Percentiles rank a stretch among this genome's conserved stretches.
Conservation (phyloP, 2,888 invertebrate species). For the Amphipyra tragopoginis region DNA sequence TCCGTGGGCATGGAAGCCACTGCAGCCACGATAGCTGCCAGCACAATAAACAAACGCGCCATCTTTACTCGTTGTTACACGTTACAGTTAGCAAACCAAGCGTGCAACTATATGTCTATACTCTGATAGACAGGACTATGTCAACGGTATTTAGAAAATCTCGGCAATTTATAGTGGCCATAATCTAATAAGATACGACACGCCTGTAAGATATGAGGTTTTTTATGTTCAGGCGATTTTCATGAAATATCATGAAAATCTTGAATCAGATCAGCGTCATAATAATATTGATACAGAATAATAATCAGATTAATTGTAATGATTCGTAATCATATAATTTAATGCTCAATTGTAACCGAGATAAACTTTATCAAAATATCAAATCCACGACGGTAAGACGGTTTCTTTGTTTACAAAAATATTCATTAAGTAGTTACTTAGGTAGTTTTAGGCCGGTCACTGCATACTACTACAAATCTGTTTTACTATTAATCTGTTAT, state of each 20-base stretch:
- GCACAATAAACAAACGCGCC: conserved; percentile 45
- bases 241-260: conserved; percentile 2
- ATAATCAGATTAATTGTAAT: no score
- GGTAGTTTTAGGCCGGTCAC: no score
- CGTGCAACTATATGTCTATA: background rate
- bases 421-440: no score
- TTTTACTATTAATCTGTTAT: no score
- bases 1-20: conserved; percentile 60
- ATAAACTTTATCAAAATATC: no score
- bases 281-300: background rate
- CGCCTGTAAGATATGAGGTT: conserved; percentile 4
- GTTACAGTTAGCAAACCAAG: background rate
- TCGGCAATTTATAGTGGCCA: background rate
- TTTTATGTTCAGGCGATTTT: conserved; percentile 11
- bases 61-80: conserved; percentile 9
- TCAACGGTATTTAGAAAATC: background rate
- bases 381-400: no score
- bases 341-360: no score
- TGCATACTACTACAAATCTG: no score
- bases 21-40: conserved; percentile 59
- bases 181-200: conserved; percentile 14
- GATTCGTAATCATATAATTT: no score
- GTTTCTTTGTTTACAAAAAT: no score
- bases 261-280: conserved; percentile 8
- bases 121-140: conserved; percentile 1